Percentiles rank a stretch among this genome's conserved stretches.
Evolutionary conservation across 2,113 vertebrate species (phyloP).

Genomic region (Dromaius novaehollandiae): DNA sequence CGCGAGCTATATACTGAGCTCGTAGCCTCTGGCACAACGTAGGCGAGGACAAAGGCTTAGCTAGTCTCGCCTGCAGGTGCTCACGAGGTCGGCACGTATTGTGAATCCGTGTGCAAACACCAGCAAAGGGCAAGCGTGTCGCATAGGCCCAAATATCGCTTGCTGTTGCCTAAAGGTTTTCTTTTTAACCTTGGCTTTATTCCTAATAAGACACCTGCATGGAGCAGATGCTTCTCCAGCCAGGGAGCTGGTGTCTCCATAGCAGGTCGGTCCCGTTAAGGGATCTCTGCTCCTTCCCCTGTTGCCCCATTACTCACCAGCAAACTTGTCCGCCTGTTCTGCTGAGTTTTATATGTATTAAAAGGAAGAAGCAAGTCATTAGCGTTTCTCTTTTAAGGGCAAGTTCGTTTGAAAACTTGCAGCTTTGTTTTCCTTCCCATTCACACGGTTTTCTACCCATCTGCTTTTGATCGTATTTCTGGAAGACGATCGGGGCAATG

Average conservation of each 20-base stretch:
- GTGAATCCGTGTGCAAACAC: background rate
- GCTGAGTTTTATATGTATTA: background rate
- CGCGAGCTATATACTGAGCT: accelerated
- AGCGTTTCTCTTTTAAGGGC: background rate
- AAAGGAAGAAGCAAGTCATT: background rate
- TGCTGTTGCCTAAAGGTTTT: background rate
- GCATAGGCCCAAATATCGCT: accelerated
- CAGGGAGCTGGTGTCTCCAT: background rate
- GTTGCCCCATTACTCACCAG: background rate
- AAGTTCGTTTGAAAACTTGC: background rate
- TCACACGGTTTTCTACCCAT: background rate
- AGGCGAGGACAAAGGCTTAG: background rate
- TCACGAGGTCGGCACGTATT: background rate
- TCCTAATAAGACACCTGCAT: background rate
- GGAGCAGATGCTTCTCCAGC: background rate
- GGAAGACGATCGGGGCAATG: background rate
- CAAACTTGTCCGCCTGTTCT: background rate
- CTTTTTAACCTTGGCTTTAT: background rate
- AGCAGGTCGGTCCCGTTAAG: background rate
- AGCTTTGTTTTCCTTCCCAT: background rate
- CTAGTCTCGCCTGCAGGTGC: background rate
- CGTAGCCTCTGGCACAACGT: background rate
- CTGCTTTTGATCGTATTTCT: background rate
- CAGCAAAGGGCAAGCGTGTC: background rate
- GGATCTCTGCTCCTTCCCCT: background rate